These are phyloP conservation scores for Euthynnus affinis DNA, from an alignment of 2,797 vertebrate genomes.

Conservation along the genomic window DNA sequence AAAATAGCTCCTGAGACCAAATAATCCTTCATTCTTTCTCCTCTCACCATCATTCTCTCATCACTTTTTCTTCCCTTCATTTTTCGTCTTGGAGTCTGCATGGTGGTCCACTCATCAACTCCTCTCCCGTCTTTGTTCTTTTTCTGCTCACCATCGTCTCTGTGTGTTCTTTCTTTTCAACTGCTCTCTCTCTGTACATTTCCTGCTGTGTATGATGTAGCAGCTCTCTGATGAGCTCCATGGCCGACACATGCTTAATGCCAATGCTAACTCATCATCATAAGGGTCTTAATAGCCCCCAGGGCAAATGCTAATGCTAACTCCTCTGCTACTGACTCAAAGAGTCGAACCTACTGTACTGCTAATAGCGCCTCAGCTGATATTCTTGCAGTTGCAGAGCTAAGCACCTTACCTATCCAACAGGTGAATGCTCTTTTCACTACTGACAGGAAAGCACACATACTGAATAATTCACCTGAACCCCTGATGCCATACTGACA, in stretches of 20 bases:
- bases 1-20: slow-evolving; percentile 61
- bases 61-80: slow-evolving; percentile 29
- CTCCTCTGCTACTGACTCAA: slow-evolving; percentile 57
- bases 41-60: slow-evolving; percentile 51
- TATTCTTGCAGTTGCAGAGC: slow-evolving; percentile 44
- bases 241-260: slow-evolving; percentile 60
- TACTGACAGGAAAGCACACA: slow-evolving; percentile 42
- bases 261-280: slow-evolving; percentile 71
- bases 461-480: slow-evolving; percentile 53
- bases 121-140: slow-evolving; percentile 42
- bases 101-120: slow-evolving; percentile 56
- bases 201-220: slow-evolving; percentile 51
- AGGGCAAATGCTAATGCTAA: slow-evolving; percentile 73
- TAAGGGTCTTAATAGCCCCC: slow-evolving; percentile 68
- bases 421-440: slow-evolving; percentile 43
- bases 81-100: slow-evolving; percentile 38
- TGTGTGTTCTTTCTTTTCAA: slow-evolving; percentile 21
- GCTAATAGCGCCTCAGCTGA: slow-evolving; percentile 50
- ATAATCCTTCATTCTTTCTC: slow-evolving; percentile 64
- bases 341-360: slow-evolving; percentile 28
- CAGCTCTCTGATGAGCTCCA: slow-evolving; percentile 67
- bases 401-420: slow-evolving; percentile 68
- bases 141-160: slow-evolving; percentile 31
- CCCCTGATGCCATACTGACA: slow-evolving; percentile 40
- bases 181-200: slow-evolving; percentile 22